phyloP scores from a whole-genome alignment of 2,888 invertebrate genomes.

The Hypsopygia costalis region DNA sequence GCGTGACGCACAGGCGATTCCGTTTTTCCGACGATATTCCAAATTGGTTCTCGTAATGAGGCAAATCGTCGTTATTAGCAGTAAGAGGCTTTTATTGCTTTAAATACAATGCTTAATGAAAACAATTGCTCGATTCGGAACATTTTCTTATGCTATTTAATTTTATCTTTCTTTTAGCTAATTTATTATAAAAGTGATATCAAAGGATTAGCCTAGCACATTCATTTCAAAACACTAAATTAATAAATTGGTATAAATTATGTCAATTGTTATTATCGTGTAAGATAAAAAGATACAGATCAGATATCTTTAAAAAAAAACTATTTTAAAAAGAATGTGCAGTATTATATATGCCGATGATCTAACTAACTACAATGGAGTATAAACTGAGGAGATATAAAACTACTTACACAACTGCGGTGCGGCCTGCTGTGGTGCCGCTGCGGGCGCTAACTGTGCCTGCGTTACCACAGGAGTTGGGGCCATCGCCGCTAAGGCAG shows the following conservation, averaged over 20 bases:
- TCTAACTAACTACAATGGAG: no score
- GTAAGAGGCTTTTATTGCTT: background rate
- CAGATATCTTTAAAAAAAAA: no score
- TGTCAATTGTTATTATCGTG: no score
- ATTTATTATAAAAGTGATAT: no score
- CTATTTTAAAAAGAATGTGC: no score
- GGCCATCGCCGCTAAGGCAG: conserved; percentile 92
- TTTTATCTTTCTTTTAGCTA: no score
- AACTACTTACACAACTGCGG: conserved; percentile 68
- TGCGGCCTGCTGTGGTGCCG: conserved; percentile 36
- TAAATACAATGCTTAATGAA: conserved; percentile 1
- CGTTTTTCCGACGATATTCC: conserved; percentile 7
- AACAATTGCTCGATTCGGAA: background rate
- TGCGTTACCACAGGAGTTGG: conserved; percentile 79
- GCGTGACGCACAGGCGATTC: conserved; percentile 12
- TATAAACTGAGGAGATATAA: conserved; percentile 2
- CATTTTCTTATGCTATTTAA: background rate
- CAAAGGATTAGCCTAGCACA: no score
- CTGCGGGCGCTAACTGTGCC: conserved; percentile 26
- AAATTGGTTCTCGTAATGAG: conserved; percentile 4
- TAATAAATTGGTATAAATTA: no score
- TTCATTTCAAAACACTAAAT: no score
- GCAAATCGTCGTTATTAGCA: conserved; percentile 3
- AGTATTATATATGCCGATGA: no score
- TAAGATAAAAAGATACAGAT: no score